Base-by-base conservation (phyloP, 2,113 vertebrate genomes). In the Rhegmatorhina hoffmannsi region DNA sequence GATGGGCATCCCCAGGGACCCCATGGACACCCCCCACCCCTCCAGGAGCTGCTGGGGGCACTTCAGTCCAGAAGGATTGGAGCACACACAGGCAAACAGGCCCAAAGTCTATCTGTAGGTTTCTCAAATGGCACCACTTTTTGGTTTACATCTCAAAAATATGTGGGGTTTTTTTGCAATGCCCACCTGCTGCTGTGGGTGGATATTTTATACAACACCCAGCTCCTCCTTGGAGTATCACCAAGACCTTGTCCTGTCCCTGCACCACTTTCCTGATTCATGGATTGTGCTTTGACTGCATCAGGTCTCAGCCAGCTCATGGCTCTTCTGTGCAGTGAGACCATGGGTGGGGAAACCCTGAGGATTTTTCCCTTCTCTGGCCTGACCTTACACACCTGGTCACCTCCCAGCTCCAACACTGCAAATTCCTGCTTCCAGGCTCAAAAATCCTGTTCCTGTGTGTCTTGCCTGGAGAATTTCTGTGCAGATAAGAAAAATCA, bases 21-120 rank as follows among this genome's bases (percentile, higher is more conserved):
- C 17, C 78, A 28, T 1, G 9, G 72, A 60, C 33, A 72, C 12
- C 16, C 49, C 25, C 68, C 15, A 1, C 28, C 40, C 10, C 53
- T 2, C 4, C 77, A 33, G 16, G 34, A 47, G 23, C 58, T 64
- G 19, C 4, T 1, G 43, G 1, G 1, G 16, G 16, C 12, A 2
- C 66, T 64, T 56, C 60, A 68, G 53, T 4, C 47, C 40, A 13
- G 56, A 29, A 34, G 55, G 24, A 26, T 59, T 11, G 16, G 0
- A 0, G 6, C 34, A 55, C 13, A 1, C 1, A 3, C 49, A 81
- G 64, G 18, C 33, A 25, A 60, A 24, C 17, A 60, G 74, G 24
- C 62, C 13, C 1, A 2, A 80, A 29, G 3, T 6, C 15, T 36
- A 23, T 1, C 6, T 18, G 63, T 8, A 24, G 58, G 49, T 17